Base-by-base conservation (phyloP, 2,797 vertebrate genomes). In the Micropoecilia bifurca region DNA sequence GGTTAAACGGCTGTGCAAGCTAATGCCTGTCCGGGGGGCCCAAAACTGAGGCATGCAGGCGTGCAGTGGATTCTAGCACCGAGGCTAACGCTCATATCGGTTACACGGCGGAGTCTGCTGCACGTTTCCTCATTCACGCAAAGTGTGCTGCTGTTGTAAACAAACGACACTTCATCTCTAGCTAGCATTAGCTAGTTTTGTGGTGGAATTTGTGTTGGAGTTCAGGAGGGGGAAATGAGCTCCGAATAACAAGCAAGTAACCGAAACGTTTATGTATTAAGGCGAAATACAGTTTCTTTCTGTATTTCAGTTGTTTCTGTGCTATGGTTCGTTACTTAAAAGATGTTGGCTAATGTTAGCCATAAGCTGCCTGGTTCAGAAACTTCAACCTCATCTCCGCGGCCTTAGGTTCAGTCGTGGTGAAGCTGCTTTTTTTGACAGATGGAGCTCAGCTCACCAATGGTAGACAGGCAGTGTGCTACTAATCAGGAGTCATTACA, bases 391-490 rank as follows among this genome's bases (percentile, higher is more conserved):
- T 75, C 69, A 71, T 45, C 45, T 1, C 87, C 88, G 50, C 46
- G 85, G 87, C 85, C 87, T 61, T 72, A 80, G 78, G 41, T 66
- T 46, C 59, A 72, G 39, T 76, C 77, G 74, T 83, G 83, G 74
- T 83, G 83, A 79, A 81, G 72, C 39, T 50, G 5, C 46, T 79
- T 84, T 73, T 73, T 85, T 83, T 90, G 87, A 89, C 88, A 90
- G 79, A 86, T 77, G 87, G 61, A 71, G 79, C 73, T 83, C 82
- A 71, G 79, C 73, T 83, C 82, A 84, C 59, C 74, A 61, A 10
- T 22, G 9, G 18, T 10, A 74, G 13, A 10, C 39, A 39, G 33
- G 8, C 61, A 66, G 7, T 6, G 39, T 8, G 36, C 13, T 18
- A 18, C 25, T 43, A 39, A 55, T 41, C 6, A 5, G 13, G 22